These are phyloP conservation scores for Amniataba percoides DNA, from an alignment of 2,797 vertebrate genomes.

Conservation along the genomic window DNA sequence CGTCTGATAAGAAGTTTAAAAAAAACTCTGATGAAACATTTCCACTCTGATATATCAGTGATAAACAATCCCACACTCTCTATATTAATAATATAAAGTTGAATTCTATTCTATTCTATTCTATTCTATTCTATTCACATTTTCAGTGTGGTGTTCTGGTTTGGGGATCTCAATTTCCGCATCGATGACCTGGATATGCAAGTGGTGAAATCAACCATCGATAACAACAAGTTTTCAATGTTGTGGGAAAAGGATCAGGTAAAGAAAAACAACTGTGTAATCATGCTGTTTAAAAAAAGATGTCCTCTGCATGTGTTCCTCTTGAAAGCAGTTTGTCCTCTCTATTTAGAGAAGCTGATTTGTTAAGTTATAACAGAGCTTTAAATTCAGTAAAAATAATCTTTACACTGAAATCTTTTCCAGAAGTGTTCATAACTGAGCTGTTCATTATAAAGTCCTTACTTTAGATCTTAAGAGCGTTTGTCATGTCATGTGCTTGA, in stretches of 20 bases:
- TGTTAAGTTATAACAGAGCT: not conserved
- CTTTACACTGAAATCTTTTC: not conserved
- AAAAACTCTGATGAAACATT: no score
- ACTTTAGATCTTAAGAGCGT: not conserved
- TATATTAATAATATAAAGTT: no score
- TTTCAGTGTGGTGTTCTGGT: slow-evolving; percentile 95
- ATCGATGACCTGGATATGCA: slow-evolving; percentile 94
- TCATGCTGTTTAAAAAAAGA: slow-evolving; percentile 13
- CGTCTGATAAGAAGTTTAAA: not conserved
- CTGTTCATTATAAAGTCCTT: not conserved
- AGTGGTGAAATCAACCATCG: slow-evolving; percentile 93
- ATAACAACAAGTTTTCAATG: slow-evolving; percentile 89
- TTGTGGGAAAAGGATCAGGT: slow-evolving; percentile 99
- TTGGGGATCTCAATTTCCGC: slow-evolving; percentile 97
- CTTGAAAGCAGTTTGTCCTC: not conserved
- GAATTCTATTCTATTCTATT: no score
- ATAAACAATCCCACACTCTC: not conserved
- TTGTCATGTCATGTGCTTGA: no score
- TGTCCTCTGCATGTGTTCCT: slow-evolving; percentile 4
- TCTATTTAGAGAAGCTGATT: not conserved
- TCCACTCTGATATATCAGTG: not conserved
- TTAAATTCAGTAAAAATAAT: not conserved
- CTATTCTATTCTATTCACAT: no score
- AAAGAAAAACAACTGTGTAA: slow-evolving; percentile 22
- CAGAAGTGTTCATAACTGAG: not conserved